Evolutionary conservation across 1,140 invertebrate species (phyloP).

Genomic region (Hyles euphorbiae): DNA sequence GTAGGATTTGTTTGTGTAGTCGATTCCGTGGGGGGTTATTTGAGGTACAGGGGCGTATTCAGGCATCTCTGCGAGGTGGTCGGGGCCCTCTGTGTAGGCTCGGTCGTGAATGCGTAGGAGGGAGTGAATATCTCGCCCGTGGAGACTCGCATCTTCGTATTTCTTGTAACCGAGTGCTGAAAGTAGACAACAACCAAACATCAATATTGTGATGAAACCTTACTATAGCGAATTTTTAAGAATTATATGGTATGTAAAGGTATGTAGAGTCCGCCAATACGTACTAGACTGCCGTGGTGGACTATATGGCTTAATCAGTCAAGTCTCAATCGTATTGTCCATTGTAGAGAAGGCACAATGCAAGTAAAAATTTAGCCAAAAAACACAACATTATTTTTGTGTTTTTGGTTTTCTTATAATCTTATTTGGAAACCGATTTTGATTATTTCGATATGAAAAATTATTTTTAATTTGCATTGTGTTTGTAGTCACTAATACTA

Average conservation of each 20-base stretch:
- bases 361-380: background rate
- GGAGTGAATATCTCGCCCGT: slow-evolving; percentile 43
- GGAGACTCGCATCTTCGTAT: slow-evolving; percentile 37
- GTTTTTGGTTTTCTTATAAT: background rate
- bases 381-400: background rate
- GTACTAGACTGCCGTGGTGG: background rate
- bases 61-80: slow-evolving; percentile 31
- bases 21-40: slow-evolving; percentile 37
- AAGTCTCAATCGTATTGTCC: background rate
- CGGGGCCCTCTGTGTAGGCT: slow-evolving; percentile 21
- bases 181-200: background rate
- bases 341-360: background rate
- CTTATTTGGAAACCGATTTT: too few species aligned
- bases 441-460: too few species aligned
- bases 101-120: slow-evolving; percentile 38
- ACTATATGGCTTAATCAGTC: too few species aligned
- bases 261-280: background rate
- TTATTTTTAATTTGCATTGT: too few species aligned
- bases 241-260: background rate
- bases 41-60: slow-evolving; percentile 40
- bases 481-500: too few species aligned
- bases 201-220: background rate
- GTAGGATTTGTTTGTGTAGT: slow-evolving; percentile 44
- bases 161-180: slow-evolving; percentile 48
- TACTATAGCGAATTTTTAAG: background rate